Base-by-base conservation (phyloP, 2,113 vertebrate genomes). In the Poecilia latipinna region DNA sequence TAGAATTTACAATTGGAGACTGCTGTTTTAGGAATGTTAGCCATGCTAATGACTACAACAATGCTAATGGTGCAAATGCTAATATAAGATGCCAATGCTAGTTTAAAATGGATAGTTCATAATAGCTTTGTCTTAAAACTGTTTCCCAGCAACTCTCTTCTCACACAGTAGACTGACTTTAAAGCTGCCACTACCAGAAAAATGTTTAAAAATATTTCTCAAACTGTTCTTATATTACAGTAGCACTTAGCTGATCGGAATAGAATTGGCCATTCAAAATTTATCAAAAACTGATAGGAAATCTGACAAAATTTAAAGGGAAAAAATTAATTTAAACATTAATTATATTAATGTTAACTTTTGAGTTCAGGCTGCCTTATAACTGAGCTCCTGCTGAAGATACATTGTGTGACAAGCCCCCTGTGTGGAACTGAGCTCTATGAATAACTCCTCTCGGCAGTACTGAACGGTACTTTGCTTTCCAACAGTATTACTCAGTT, bases 391-490 rank as follows among this genome's bases (percentile, higher is more conserved):
- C 48, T 73, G 80, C 80, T 62, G 86, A 64, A 42, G 66, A 81
- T 75, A 90, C 90, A 88, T 91, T 88, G 91, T 82, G 70, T 5
- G 71, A 88, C 54, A 63, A 63, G 82, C 85, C 87, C 82, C 89
- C 81, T 33, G 82, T 79, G 90, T 79, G 83, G 70, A 87, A 39
- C 32, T 29, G 68, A 78, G 75, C 77, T 60, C 84, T 83, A 86
- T 84, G 91, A 93, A 93, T 91, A 93, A 89, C 82, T 88, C 82
- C 79, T 79, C 83, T 81, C 69, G 63, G 17, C 78, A 89, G 85
- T 79, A 63, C 80, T 92, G 89, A 93, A 92, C 87, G 91, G 84
- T 84, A 90, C 83, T 83, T 81, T 79, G 77, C 79, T 87, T 91
- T 90, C 88, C 88, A 84, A 91, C 88, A 87, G 74, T 84, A 86